phyloP scores from a whole-genome alignment of 2,113 vertebrate genomes.

The Monopterus albus region DNA sequence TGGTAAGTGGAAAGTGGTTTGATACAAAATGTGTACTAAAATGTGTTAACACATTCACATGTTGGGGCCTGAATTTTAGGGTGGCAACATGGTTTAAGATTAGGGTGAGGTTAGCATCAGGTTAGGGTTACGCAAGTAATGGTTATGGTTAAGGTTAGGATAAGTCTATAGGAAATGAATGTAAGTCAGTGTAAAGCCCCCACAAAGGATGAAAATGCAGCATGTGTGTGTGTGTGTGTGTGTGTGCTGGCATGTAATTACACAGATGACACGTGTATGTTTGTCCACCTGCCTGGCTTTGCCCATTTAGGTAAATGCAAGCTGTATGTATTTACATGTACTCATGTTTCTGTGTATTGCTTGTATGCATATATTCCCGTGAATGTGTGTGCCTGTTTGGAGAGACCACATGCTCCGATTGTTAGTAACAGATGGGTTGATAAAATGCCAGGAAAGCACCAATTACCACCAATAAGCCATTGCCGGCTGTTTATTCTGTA shows the following conservation, averaged over 20 bases:
- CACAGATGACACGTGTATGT: slow-evolving; percentile 23
- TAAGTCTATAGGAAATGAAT: too few species aligned
- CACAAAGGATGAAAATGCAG: too few species aligned
- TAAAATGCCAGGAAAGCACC: slow-evolving; percentile 63
- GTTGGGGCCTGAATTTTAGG: neutral
- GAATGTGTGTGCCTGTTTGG: slow-evolving; percentile 18
- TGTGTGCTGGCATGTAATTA: slow-evolving; percentile 12
- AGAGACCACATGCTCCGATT: slow-evolving; percentile 60
- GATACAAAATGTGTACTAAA: slow-evolving; percentile 7
- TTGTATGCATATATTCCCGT: slow-evolving; percentile 8
- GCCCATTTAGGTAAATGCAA: slow-evolving; percentile 1
- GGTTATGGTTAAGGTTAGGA: too few species aligned
- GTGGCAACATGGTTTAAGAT: too few species aligned
- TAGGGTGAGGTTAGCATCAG: too few species aligned
- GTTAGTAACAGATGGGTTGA: slow-evolving; percentile 69
- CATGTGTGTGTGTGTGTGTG: neutral
- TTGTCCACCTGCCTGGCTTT: slow-evolving; percentile 36
- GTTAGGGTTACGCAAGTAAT: too few species aligned
- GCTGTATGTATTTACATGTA: slow-evolving; percentile 22
- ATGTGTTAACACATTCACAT: slow-evolving; percentile 4
- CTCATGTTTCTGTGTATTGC: neutral
- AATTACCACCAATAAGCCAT: slow-evolving; percentile 64
- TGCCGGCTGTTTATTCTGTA: slow-evolving; percentile 38
- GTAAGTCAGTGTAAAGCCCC: too few species aligned
- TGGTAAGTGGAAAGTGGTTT: neutral